A percentile compares a stretch with the other conserved stretches of the same genome.
Evolutionary conservation across 2,113 vertebrate species (phyloP).

Genomic region (Sturnus vulgaris): DNA sequence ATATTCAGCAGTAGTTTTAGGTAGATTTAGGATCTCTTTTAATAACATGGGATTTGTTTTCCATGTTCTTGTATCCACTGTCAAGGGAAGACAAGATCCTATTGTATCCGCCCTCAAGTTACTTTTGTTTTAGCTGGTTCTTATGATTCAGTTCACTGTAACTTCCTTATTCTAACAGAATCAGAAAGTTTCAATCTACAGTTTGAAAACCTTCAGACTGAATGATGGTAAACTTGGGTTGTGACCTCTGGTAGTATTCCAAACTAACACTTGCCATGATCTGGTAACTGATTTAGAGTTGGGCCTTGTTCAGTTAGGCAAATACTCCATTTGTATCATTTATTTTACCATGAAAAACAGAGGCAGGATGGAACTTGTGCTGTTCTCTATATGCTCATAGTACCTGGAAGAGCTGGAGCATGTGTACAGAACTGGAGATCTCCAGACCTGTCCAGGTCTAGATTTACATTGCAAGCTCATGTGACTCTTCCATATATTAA

Average conservation of each 20-base stretch:
- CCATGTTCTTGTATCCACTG: background rate
- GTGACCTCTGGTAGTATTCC: background rate
- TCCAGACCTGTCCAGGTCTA: background rate
- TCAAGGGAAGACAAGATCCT: background rate
- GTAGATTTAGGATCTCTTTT: background rate
- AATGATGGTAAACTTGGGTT: background rate
- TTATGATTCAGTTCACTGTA: background rate
- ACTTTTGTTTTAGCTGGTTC: background rate
- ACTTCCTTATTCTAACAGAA: background rate
- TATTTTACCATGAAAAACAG: background rate
- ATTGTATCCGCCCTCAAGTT: accelerated
- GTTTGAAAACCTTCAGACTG: background rate
- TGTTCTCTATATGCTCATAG: background rate
- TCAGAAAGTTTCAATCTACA: background rate
- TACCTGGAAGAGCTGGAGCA: background rate
- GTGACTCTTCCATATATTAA: background rate
- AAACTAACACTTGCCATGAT: background rate
- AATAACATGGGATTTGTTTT: background rate
- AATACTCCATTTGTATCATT: background rate
- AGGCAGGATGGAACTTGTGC: background rate
- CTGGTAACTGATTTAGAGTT: background rate
- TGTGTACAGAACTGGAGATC: background rate
- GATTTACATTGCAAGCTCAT: background rate
- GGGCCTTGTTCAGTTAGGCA: background rate
- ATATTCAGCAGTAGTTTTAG: background rate